Conservation (phyloP, 2,888 invertebrate genomes). For the Ochropacha duplaris region DNA sequence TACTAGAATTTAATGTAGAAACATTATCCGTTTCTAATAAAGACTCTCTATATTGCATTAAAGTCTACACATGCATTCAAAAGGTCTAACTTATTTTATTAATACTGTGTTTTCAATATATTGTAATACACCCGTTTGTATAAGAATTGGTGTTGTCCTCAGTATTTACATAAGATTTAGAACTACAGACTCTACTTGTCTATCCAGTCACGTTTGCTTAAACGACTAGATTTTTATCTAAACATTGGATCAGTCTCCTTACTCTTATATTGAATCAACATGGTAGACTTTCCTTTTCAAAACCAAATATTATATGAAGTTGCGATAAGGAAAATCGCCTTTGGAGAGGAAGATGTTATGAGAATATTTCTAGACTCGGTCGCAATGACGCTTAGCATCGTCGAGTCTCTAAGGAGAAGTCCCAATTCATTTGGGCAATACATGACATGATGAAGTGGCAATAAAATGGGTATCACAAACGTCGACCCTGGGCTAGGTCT, state of each 20-base stretch:
- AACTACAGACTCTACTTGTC: neutral
- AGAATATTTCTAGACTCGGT: neutral
- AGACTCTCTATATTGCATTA: no score
- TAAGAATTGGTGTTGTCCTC: neutral
- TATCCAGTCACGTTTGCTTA: neutral
- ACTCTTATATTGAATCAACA: neutral
- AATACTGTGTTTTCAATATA: neutral
- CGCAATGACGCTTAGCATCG: neutral
- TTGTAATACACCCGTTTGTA: neutral
- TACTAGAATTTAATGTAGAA: no score
- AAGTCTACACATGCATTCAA: neutral
- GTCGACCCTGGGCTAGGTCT: constrained; percentile 31
- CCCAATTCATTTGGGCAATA: constrained; percentile 35
- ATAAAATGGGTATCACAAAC: constrained; percentile 52
- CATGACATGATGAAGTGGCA: constrained; percentile 52
- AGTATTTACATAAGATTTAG: neutral
- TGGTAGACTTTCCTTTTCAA: neutral
- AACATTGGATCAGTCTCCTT: neutral
- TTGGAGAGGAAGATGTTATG: neutral
- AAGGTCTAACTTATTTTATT: neutral
- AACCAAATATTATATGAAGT: neutral
- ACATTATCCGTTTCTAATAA: no score
- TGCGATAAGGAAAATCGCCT: neutral
- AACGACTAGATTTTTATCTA: constrained; percentile 3
- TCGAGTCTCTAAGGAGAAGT: constrained; percentile 7